These are phyloP conservation scores for Parelbella ahira DNA, from an alignment of 2,888 invertebrate genomes.

Conservation along the genomic window DNA sequence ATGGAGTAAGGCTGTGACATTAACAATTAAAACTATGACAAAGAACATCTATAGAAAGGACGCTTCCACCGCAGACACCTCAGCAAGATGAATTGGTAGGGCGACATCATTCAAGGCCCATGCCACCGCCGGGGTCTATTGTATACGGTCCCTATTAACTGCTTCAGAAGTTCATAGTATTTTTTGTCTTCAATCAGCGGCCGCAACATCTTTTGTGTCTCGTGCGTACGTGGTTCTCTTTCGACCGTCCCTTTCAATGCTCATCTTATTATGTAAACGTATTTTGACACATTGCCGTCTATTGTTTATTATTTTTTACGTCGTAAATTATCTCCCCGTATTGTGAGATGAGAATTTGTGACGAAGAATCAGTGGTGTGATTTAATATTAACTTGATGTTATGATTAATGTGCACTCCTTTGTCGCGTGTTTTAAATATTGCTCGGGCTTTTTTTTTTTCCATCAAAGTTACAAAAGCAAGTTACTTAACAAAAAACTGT, in stretches of 20 bases:
- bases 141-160: conserved; percentile 65
- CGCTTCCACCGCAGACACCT: conserved; percentile 40
- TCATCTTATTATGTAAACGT: conserved; percentile 62
- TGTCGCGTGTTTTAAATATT: conserved; percentile 15
- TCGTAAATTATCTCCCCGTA: conserved; percentile 63
- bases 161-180: conserved; percentile 76
- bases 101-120: conserved; percentile 51
- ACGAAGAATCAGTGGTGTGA: conserved; percentile 59
- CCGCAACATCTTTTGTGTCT: conserved; percentile 36
- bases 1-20: no score
- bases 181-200: conserved; percentile 50
- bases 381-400: conserved; percentile 56
- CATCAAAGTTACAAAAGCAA: no score
- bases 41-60: conserved; percentile 7
- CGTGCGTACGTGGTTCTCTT: conserved; percentile 43
- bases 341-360: conserved; percentile 44
- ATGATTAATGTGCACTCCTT: conserved; percentile 56
- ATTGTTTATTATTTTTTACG: conserved; percentile 66
- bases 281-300: conserved; percentile 75
- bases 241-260: conserved; percentile 35
- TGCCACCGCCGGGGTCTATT: conserved; percentile 57
- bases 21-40: no score
- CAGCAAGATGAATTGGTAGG: conserved; percentile 61
- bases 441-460: conserved; percentile 11
- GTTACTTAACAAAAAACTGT: no score